Evolutionary conservation across 2,797 vertebrate genomes (phyloP), one percentile per base, ranked within the genome.

Genomic region (Euphonia xanthogaster): DNA sequence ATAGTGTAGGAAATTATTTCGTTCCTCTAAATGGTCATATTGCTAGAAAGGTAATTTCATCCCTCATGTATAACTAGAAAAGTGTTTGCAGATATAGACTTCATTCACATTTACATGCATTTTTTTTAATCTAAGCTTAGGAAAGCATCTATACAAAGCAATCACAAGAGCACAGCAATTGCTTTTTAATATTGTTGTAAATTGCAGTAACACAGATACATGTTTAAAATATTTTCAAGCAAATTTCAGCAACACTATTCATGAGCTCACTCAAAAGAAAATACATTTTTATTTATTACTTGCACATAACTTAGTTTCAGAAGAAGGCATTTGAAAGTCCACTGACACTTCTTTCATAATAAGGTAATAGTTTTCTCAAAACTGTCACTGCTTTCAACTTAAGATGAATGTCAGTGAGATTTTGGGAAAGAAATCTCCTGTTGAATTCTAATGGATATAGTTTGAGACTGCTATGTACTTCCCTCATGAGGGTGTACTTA

Each of bases 261-360:
- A 24, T 66, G 28, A 87, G 9, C 13, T 66, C 5, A 33, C 47
- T 63, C 28, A 68, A 86, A 92, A 42, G 7, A 72, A 47, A 81
- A 39, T 18, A 53, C 35, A 19, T 40, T 48, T 66, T 84, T 84
- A 37, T 28, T 48, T 19, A 22, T 55, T 62, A 28, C 8, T 76
- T 78, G 9, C 31, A 50, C 5, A 23, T 54, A 70, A 30, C 27
- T 50, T 50, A 65, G 1, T 68, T 91, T 90, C 27, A 77, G 48
- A 60, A 88, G 28, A 54, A 63, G 44, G 14, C 18, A 63, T 68
- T 58, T 84, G 47, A 75, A 92, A 86, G 14, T 48, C 58, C 74
- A 48, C 40, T 73, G 33, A 35, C 33, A 44, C 60, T 93, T 93
- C 51, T 84, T 54, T 91, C n/a, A 65, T 65, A 71, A 54, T n/a